These are phyloP conservation scores for Lasiurus borealis DNA, from an alignment of 2,113 vertebrate genomes.

Conservation along the genomic window DNA sequence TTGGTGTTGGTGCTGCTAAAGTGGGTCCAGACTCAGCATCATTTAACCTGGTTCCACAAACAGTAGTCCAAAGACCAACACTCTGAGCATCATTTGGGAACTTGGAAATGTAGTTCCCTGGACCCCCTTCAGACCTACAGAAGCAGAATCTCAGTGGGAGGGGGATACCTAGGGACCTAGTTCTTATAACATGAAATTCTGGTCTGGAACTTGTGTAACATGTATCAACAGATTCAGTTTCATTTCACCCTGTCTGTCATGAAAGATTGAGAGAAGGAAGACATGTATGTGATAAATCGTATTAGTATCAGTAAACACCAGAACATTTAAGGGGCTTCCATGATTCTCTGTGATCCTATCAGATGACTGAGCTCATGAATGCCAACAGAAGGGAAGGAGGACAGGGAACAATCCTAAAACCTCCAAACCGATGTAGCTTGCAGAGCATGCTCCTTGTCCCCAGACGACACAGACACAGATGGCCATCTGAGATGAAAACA, in stretches of 20 bases:
- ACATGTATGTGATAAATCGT: background rate
- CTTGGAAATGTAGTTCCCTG: background rate
- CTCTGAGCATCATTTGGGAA: background rate
- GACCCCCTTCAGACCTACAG: background rate
- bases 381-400: background rate
- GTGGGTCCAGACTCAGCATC: background rate
- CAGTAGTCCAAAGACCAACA: background rate
- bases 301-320: background rate
- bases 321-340: background rate
- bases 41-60: background rate
- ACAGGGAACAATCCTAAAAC: background rate
- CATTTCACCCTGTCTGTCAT: background rate
- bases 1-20: background rate
- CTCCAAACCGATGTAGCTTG: background rate
- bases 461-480: background rate
- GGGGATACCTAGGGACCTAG: background rate
- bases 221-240: background rate
- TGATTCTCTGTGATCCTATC: background rate
- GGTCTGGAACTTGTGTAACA: background rate
- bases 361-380: background rate
- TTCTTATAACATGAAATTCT: background rate
- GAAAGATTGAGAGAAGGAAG: background rate
- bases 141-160: background rate
- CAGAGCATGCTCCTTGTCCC: background rate
- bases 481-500: background rate